A percentile compares a stretch with the other conserved stretches of the same genome.
These are phyloP conservation scores for Cheirogaleus major DNA, from an alignment of 2,797 vertebrate genomes.

Conservation along the genomic window DNA sequence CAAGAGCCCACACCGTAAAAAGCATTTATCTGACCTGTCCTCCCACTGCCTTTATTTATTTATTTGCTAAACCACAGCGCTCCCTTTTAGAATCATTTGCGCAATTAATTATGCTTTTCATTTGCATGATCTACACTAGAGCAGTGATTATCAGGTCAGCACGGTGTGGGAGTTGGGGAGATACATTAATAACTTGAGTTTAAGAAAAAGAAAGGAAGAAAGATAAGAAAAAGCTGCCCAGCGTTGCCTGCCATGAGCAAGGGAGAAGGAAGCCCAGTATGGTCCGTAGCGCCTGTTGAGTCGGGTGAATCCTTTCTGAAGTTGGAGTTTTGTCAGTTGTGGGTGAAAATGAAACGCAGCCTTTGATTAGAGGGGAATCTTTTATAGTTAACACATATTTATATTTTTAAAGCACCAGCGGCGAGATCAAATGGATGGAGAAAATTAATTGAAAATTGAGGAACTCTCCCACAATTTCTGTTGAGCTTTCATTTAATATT, in stretches of 20 bases:
- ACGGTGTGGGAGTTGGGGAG: slow-evolving; percentile 76
- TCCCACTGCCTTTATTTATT: slow-evolving; percentile 79
- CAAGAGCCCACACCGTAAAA: background rate
- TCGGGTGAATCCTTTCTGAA: slow-evolving; percentile 66
- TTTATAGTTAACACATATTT: slow-evolving; percentile 75
- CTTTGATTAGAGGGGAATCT: slow-evolving; percentile 81
- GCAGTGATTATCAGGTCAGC: slow-evolving; percentile 83
- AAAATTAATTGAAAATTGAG: slow-evolving; percentile 80
- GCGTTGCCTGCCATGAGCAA: slow-evolving; percentile 39
- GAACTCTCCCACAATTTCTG: slow-evolving; percentile 73
- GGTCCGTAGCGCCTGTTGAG: slow-evolving; percentile 78
- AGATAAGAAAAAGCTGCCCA: slow-evolving; percentile 64
- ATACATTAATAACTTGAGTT: slow-evolving; percentile 83
- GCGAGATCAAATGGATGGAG: slow-evolving; percentile 74
- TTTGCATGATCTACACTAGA: slow-evolving; percentile 82
- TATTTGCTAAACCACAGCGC: slow-evolving; percentile 72
- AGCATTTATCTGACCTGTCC: slow-evolving; percentile 78
- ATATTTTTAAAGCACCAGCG: slow-evolving; percentile 64
- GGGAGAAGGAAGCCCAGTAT: background rate
- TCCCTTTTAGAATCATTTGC: slow-evolving; percentile 70
- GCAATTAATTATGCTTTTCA: slow-evolving; percentile 83
- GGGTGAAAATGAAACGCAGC: slow-evolving; percentile 74
- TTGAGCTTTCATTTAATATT: slow-evolving; percentile 68
- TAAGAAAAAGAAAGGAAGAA: slow-evolving; percentile 25
- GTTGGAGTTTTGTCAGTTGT: slow-evolving; percentile 73